phyloP scores from a whole-genome alignment of 2,888 invertebrate species.

The Allophyes oxyacanthae region DNA sequence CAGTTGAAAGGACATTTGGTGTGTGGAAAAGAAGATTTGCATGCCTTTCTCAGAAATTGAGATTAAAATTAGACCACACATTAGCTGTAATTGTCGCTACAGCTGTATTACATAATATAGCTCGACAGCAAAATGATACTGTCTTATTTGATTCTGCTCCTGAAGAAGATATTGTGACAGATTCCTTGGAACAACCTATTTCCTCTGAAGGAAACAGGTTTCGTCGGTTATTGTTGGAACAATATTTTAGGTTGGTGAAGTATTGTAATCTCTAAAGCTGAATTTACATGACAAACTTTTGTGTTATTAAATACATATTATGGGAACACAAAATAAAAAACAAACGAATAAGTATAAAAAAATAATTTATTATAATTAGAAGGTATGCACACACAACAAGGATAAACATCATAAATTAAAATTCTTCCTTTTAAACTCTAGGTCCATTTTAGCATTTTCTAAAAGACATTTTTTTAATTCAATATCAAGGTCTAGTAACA shows the following conservation, averaged over 20 bases:
- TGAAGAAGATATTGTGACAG: slow-evolving; percentile 2
- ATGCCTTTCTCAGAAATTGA: slow-evolving; percentile 13
- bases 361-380: no score
- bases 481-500: neutral
- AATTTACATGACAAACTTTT: no score
- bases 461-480: slow-evolving; percentile 3
- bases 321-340: no score
- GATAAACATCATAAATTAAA: neutral
- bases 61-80: slow-evolving; percentile 7
- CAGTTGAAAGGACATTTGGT: slow-evolving; percentile 47
- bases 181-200: neutral
- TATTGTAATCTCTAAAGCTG: neutral
- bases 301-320: no score
- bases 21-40: slow-evolving; percentile 39
- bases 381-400: no score
- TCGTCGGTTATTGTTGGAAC: slow-evolving; percentile 7
- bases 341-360: no score
- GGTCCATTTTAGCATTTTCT: slow-evolving; percentile 7
- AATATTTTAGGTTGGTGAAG: slow-evolving; percentile 10
- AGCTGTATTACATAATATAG: slow-evolving; percentile 17
- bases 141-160: slow-evolving; percentile 1
- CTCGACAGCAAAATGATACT: slow-evolving; percentile 15
- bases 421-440: slow-evolving; percentile 4
- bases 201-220: slow-evolving; percentile 4
- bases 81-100: slow-evolving; percentile 10